These are phyloP conservation scores for Drosophila simulans DNA, from an alignment of 1,140 invertebrate genomes.

Conservation along the genomic window DNA sequence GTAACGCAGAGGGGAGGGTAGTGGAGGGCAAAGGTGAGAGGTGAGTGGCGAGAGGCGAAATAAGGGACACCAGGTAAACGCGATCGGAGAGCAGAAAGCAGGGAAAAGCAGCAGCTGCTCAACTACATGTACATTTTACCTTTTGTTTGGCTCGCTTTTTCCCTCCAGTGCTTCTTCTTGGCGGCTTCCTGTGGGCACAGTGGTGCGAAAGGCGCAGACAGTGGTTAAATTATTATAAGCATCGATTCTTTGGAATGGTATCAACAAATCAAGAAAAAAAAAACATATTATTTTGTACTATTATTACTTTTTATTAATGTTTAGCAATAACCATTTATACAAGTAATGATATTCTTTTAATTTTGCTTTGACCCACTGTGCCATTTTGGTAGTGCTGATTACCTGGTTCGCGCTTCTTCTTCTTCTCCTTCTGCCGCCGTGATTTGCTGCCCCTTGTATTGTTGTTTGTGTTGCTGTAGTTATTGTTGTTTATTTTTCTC, in stretches of 20 bases:
- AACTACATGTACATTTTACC: conserved; percentile 3
- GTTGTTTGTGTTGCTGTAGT: conserved; percentile 5
- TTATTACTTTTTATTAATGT: too few relatives aligned
- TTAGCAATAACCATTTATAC: background rate
- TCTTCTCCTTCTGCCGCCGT: conserved; percentile 12
- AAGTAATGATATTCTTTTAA: background rate
- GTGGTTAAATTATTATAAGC: background rate
- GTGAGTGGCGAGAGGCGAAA: conserved; percentile 5
- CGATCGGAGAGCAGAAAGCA: conserved; percentile 29
- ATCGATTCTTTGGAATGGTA: too few relatives aligned
- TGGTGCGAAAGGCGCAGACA: background rate
- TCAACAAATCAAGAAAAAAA: too few relatives aligned
- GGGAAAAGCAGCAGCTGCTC: conserved; percentile 32
- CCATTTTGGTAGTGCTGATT: conserved; percentile 35
- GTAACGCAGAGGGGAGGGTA: conserved; percentile 1
- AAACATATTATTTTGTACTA: too few relatives aligned
- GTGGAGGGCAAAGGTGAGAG: conserved; percentile 1
- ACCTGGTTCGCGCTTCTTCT: conserved; percentile 33
- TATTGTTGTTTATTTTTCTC: conserved; percentile 31
- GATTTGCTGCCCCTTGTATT: conserved; percentile 26
- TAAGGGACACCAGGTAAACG: conserved; percentile 30
- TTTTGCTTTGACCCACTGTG: conserved; percentile 2
- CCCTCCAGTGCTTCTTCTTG: conserved; percentile 20
- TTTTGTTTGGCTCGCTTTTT: conserved; percentile 50
- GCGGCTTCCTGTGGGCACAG: conserved; percentile 26